A percentile compares a stretch with the other conserved stretches of the same genome.
phyloP scores from a whole-genome alignment of 2,888 invertebrate species.

The Eucriotettix oculatus region DNA sequence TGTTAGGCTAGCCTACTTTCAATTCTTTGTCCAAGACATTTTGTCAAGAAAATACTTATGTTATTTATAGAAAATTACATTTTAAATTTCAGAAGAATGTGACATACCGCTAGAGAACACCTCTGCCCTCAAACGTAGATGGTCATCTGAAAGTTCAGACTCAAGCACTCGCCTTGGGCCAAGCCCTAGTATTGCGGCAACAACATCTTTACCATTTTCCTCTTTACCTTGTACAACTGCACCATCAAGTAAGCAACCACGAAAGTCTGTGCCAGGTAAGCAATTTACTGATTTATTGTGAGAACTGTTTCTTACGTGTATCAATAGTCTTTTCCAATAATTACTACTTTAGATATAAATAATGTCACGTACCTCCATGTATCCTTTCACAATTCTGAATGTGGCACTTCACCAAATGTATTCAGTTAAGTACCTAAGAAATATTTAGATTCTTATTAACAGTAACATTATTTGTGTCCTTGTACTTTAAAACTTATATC shows the following conservation, averaged over 20 bases:
- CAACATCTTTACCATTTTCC: conserved; percentile 3
- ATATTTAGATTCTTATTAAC: too few species aligned
- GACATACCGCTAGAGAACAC: conserved; percentile 8
- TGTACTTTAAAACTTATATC: too few species aligned
- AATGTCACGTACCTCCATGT: too few species aligned
- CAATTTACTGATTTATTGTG: too few species aligned
- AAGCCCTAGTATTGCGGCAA: conserved; percentile 6
- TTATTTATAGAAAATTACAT: background rate
- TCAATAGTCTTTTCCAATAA: too few species aligned
- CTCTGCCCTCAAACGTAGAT: conserved; percentile 21
- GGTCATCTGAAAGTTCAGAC: conserved; percentile 23
- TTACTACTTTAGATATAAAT: too few species aligned
- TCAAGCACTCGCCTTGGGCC: conserved; percentile 4
- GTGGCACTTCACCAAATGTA: too few species aligned
- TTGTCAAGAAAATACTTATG: background rate
- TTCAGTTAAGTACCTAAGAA: too few species aligned
- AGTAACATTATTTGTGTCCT: too few species aligned
- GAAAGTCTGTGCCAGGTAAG: conserved; percentile 26
- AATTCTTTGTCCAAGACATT: background rate
- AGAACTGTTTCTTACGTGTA: too few species aligned
- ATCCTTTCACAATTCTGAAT: too few species aligned
- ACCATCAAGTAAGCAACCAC: conserved; percentile 23
- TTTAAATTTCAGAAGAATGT: conserved; percentile 2
- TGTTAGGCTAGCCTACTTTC: background rate
- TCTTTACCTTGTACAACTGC: conserved; percentile 14